Conservation (phyloP, 1,140 invertebrate genomes). For the Aphis gossypii region DNA sequence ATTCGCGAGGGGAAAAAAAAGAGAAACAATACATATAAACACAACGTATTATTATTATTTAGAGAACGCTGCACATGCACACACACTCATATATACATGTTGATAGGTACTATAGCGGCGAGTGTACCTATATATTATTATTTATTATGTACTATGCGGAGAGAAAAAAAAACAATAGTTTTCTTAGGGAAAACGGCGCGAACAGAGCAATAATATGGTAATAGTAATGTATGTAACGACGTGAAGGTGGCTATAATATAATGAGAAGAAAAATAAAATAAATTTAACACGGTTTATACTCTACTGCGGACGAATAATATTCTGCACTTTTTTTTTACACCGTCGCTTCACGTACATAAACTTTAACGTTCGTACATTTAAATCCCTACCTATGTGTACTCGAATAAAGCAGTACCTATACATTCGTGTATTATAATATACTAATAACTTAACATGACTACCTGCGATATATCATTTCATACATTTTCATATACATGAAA, state of each 20-base stretch:
- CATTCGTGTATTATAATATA: too few relatives aligned
- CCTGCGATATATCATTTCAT: too few relatives aligned
- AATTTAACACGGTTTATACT: not conserved
- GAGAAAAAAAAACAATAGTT: not conserved
- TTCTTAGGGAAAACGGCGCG: not conserved
- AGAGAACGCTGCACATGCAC: not conserved
- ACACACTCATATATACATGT: not conserved
- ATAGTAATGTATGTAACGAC: not conserved
- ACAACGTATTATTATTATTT: conserved; percentile 15
- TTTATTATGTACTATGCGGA: not conserved
- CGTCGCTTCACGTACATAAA: not conserved
- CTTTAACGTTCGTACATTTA: not conserved
- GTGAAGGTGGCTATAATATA: not conserved
- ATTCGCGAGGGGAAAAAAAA: not conserved
- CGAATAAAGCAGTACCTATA: too few relatives aligned
- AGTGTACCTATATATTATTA: not conserved
- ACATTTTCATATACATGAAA: not conserved
- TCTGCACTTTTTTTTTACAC: not conserved
- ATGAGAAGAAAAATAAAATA: not conserved
- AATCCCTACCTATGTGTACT: not conserved
- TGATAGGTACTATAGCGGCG: not conserved
- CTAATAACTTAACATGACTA: too few relatives aligned
- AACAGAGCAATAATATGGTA: not conserved
- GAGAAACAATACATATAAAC: not conserved
- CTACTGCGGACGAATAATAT: not conserved